phyloP scores from a whole-genome alignment of 35 echinoderm and acorn worm species.

The Ophioderma brevispina region DNA sequence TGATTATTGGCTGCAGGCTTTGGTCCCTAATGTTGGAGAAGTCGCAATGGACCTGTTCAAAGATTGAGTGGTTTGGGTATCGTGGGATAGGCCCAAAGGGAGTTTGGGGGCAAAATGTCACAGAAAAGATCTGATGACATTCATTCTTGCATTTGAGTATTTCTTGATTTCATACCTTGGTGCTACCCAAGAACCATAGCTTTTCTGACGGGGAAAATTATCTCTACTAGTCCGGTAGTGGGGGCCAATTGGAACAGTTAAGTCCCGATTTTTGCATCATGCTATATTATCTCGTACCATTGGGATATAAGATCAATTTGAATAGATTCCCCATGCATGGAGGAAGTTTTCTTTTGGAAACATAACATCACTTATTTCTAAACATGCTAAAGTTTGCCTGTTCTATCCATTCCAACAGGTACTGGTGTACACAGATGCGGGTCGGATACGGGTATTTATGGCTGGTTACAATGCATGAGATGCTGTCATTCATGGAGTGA shows the following conservation, averaged over 20 bases:
- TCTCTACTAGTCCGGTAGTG: not conserved
- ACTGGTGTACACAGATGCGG: constrained; percentile 6
- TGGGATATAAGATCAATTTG: not conserved
- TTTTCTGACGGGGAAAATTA: not conserved
- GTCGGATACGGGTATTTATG: constrained; percentile 3
- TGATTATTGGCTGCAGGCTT: not conserved
- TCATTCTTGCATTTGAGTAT: not conserved
- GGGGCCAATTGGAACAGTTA: not conserved
- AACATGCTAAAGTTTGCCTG: not conserved
- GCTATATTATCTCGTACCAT: not conserved
- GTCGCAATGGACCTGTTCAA: not conserved
- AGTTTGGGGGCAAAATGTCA: not conserved
- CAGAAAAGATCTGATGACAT: not conserved
- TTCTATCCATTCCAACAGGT: constrained; percentile 13
- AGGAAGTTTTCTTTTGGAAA: constrained; percentile 21
- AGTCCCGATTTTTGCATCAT: not conserved
- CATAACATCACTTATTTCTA: not conserved
- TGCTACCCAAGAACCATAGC: not conserved
- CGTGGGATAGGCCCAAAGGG: not conserved
- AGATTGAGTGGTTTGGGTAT: constrained; percentile 18
- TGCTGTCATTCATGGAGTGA: not conserved
- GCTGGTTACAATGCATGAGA: not conserved
- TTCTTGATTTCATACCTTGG: not conserved
- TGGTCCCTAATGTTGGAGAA: not conserved
- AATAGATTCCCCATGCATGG: not conserved